A percentile compares a stretch with the other conserved stretches of the same genome.
These are phyloP conservation scores for Chironex yamaguchii DNA, from an alignment of 30 jellyfish, hydroid and myxozoan genomes.

Conservation along the genomic window DNA sequence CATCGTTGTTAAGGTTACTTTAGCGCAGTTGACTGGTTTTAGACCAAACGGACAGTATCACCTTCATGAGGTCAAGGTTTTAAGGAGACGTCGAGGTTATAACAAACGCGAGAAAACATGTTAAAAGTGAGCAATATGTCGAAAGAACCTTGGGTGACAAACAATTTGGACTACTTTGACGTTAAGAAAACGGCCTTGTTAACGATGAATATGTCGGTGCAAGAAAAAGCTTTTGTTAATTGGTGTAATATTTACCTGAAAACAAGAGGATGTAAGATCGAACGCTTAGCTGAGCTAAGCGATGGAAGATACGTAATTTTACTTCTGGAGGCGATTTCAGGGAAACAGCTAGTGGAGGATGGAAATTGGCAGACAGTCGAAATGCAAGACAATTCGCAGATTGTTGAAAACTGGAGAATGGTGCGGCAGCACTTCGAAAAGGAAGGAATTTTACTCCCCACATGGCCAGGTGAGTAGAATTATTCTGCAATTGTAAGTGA, in stretches of 20 bases:
- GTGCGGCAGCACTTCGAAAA: neutral
- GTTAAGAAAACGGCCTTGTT: neutral
- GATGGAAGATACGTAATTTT: neutral
- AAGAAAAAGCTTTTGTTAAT: slow-evolving; percentile 79
- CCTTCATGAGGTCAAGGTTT: neutral
- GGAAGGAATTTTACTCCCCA: neutral
- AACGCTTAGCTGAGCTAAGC: neutral
- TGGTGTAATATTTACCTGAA: slow-evolving; percentile 89
- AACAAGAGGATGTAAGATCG: neutral
- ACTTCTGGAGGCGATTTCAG: neutral
- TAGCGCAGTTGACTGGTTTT: neutral
- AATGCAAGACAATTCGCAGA: neutral
- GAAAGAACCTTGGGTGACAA: neutral
- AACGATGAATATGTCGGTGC: slow-evolving; percentile 23
- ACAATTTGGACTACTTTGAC: neutral
- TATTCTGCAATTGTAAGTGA: too few relatives aligned
- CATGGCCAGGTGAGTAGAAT: neutral
- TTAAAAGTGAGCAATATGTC: neutral
- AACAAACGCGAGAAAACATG: too few relatives aligned
- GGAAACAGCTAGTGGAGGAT: neutral
- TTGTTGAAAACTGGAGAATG: neutral
- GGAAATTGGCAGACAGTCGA: neutral
- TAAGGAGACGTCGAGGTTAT: too few relatives aligned
- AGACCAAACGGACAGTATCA: neutral
- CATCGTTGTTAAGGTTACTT: neutral